Evolutionary conservation across 2,797 vertebrate species (phyloP), one percentile per base, ranked within the genome.

Genomic region (Crocodylus rhombifer): DNA sequence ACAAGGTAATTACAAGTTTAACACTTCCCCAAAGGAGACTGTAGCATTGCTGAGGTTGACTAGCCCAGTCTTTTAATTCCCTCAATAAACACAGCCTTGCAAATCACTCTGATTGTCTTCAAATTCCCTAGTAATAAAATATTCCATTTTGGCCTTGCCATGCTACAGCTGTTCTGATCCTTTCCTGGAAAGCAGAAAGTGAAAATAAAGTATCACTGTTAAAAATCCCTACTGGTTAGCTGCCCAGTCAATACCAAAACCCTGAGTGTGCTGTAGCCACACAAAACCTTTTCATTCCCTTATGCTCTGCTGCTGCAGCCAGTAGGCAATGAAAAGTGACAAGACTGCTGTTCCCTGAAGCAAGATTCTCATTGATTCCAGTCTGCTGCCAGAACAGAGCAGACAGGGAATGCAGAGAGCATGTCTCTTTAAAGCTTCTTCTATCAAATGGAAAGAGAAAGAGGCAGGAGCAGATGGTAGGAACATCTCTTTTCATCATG

Each of bases 361-460:
- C 42, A 15, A 57, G 17, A 62, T 4, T 3, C 55, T 84, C 0
- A 0, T 63, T 42, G 42, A 28, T 58, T 74, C 7, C 6, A 55
- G 25, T 23, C 28, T 42, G 73, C 18, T 33, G 62, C 61, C 36
- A 30, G 30, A 55, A 23, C 81, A 63, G 23, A 62, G 23, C 73
- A 74, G 33, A 26, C 2, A 0, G 15, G 20, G 51, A 87, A 18
- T n/a, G 63, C 4, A 84, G 60, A 55, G 3, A 86, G 4, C 30
- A n/a, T 5, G 23, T 86, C 26, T 8, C 28, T 62, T 77, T 61
- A n/a, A 75, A 58, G 2, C 12, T 58, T n/a, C 89, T 2, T 0
- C 28, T 42, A 23, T 55, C 58, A 79, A 74, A 82, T 33, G 57
- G 42, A 18, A 64, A 82, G 74, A 51, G 28, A 26, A 58, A 67